Evolutionary conservation across 2,888 invertebrate genomes (phyloP).

Genomic region (Melieria omissa): DNA sequence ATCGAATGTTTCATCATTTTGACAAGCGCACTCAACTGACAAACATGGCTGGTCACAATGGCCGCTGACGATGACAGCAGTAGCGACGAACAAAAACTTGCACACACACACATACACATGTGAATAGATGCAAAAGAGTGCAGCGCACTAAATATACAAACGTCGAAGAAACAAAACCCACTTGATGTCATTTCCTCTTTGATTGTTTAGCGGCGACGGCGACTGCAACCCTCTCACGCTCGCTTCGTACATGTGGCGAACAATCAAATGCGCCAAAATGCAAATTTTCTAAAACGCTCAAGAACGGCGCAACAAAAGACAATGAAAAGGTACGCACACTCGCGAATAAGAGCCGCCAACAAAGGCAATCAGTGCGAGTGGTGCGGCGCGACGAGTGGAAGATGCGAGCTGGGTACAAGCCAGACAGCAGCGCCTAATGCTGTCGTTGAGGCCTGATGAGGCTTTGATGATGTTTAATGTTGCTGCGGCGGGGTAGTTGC

Average conservation of each 20-base stretch:
- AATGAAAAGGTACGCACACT: background rate
- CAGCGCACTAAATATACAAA: background rate
- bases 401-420: too few relatives aligned
- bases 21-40: constrained; percentile 44
- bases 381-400: too few relatives aligned
- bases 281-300: constrained; percentile 48
- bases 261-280: constrained; percentile 56
- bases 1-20: constrained; percentile 44
- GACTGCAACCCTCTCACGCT: too few relatives aligned
- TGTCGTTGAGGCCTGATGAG: background rate
- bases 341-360: too few relatives aligned
- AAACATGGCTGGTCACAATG: constrained; percentile 22
- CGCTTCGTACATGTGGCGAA: background rate
- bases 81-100: constrained; percentile 13
- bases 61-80: constrained; percentile 28
- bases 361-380: too few relatives aligned
- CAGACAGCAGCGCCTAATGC: constrained; percentile 4
- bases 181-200: constrained; percentile 27
- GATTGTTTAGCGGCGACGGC: constrained; percentile 4
- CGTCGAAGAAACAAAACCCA: constrained; percentile 15
- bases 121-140: background rate
- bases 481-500: background rate
- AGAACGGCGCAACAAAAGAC: background rate
- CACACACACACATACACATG: background rate
- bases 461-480: background rate